phyloP scores from a whole-genome alignment of 1,140 invertebrate genomes.

The Bacillus rossius region DNA sequence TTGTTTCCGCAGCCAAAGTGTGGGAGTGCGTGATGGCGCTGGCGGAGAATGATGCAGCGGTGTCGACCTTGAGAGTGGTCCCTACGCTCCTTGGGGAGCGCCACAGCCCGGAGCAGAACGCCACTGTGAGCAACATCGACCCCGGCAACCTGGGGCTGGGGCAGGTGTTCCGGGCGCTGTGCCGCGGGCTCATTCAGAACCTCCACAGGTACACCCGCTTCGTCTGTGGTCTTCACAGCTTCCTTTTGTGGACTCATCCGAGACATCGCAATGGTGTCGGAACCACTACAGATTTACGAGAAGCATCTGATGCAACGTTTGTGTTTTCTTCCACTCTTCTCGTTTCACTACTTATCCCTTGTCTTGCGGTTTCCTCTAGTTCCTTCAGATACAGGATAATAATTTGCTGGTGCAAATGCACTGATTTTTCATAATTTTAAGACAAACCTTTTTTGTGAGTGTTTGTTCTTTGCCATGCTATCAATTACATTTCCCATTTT shows the following conservation, averaged over 20 bases:
- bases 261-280: neutral
- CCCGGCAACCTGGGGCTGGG: conserved; percentile 66
- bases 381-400: no score
- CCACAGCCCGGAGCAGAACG: conserved; percentile 60
- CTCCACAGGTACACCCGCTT: conserved; percentile 61
- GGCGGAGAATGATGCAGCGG: conserved; percentile 48
- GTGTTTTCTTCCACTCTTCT: no score
- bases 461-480: no score
- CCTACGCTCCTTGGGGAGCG: conserved; percentile 77
- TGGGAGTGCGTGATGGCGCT: conserved; percentile 68
- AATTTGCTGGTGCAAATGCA: no score
- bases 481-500: no score
- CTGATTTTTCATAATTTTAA: no score
- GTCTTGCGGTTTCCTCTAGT: no score
- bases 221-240: neutral
- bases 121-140: conserved; percentile 62
- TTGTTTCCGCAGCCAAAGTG: conserved; percentile 57
- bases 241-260: neutral
- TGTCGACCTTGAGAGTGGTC: conserved; percentile 52
- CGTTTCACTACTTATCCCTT: no score
- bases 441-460: no score
- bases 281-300: neutral
- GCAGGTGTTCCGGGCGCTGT: conserved; percentile 66
- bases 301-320: no score
- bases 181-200: conserved; percentile 74